These are phyloP conservation scores for Cotesia typhae DNA, from an alignment of 1,140 invertebrate genomes.

Conservation along the genomic window DNA sequence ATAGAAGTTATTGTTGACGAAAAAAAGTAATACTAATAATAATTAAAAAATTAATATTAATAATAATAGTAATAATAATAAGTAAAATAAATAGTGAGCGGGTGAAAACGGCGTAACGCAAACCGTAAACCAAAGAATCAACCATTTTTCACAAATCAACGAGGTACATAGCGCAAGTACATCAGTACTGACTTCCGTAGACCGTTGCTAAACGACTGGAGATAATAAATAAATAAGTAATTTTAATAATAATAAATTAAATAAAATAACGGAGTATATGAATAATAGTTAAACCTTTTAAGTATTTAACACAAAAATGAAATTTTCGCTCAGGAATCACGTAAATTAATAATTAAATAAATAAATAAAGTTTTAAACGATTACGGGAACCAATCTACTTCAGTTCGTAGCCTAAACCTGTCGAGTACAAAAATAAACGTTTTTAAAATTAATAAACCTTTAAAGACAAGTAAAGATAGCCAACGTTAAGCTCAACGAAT, in stretches of 20 bases:
- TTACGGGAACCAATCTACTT: slow-evolving; percentile 61
- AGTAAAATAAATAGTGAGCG: slow-evolving; percentile 27
- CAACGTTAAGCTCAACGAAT: slow-evolving; percentile 34
- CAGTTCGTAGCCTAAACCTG: slow-evolving; percentile 67
- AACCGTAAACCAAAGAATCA: slow-evolving; percentile 65
- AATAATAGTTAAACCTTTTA: slow-evolving; percentile 40
- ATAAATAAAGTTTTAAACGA: slow-evolving; percentile 8
- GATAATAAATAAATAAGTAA: slow-evolving; percentile 4
- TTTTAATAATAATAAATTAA: background rate
- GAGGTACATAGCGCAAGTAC: slow-evolving; percentile 41
- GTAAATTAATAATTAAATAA: slow-evolving; percentile 10
- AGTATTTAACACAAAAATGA: slow-evolving; percentile 40
- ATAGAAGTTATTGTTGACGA: slow-evolving; percentile 29
- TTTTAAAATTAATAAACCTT: too few relatives aligned
- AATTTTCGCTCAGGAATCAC: slow-evolving; percentile 29
- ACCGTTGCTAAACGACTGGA: slow-evolving; percentile 31
- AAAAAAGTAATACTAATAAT: too few relatives aligned
- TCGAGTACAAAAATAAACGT: slow-evolving; percentile 59
- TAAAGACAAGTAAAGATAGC: slow-evolving; percentile 27
- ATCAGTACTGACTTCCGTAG: slow-evolving; percentile 25
- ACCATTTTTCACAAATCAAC: slow-evolving; percentile 65
- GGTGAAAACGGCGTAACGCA: slow-evolving; percentile 18
- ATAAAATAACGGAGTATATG: slow-evolving; percentile 25
- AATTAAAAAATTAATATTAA: slow-evolving; percentile 26
- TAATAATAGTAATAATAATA: slow-evolving; percentile 31